Base-by-base conservation (phyloP, 2,113 vertebrate species). In the Entelurus aequoreus region DNA sequence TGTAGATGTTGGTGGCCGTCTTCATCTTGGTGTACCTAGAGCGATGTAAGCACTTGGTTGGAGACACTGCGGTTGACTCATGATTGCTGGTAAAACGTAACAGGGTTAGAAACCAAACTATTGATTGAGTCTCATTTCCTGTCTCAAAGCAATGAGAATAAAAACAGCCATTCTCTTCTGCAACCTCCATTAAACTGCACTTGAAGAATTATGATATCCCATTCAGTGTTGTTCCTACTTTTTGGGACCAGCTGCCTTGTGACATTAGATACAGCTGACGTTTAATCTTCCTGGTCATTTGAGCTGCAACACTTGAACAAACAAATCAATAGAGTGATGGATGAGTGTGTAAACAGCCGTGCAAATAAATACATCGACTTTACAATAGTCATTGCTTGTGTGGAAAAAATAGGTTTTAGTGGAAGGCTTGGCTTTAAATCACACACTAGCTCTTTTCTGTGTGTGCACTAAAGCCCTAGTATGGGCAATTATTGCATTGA, bases 1-100 rank as follows among this genome's bases (percentile, higher is more conserved):
- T 98, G 86, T 99, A 99, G 87, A 97, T 99, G 80, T 99, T 99
- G 82, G 96, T 99, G 65, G 96, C 95, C 0, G 96, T 98, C 83
- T 99, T 99, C 95, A 98, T 92, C 87, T 98, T 98, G 52, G 95
- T 97, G 87, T 99, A 99, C 78, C 96, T 99, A 84, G 53, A 42
- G 13, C 28, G 44, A 46, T 19, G 40, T 46, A 9, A 57, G 16
- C 55, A 6, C 16, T 16, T 53, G 51, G 14, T 38, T 40, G 10
- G 9, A 19, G 16, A 52, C 1, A 1, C 0, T 40, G 40, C 40
- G 54, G 13, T n/a, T 63, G 51, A 53, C 37, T 68, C 40, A 46
- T 1, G 0, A 55, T 36, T 73, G 61, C 60, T 37, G 57, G 60
- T 63, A 48, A 71, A 65, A 47, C 3, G 4, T 10, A 63, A 65